Percentiles rank a stretch among this genome's conserved stretches.
These are phyloP conservation scores for Macrobrachium rosenbergii DNA, from an alignment of 1,140 invertebrate species.

Conservation along the genomic window DNA sequence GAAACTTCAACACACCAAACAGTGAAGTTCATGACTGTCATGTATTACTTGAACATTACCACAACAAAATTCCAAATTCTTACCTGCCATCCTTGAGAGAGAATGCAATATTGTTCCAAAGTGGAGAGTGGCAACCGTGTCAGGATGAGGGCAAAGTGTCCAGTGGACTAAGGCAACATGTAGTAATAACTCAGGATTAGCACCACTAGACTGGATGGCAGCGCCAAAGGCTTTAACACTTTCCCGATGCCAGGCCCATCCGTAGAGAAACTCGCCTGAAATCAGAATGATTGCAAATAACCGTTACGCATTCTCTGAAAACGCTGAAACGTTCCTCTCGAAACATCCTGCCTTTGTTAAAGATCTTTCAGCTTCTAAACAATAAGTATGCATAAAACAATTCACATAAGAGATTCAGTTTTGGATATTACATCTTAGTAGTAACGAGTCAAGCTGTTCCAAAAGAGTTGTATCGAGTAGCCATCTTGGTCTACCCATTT, in stretches of 20 bases:
- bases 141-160: slow-evolving; percentile 2
- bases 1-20: no score
- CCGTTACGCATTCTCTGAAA: no score
- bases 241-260: slow-evolving; percentile 51
- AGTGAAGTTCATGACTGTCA: no score
- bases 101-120: slow-evolving; percentile 41
- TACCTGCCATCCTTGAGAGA: slow-evolving; percentile 49
- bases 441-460: no score
- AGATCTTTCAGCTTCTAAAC: no score
- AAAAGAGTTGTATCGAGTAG: not conserved
- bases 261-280: slow-evolving; percentile 48
- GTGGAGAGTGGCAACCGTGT: slow-evolving; percentile 42
- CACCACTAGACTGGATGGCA: slow-evolving; percentile 25
- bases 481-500: no score
- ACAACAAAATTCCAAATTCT: not conserved
- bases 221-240: slow-evolving; percentile 39
- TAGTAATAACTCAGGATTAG: slow-evolving; percentile 29
- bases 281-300: not conserved
- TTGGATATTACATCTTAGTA: no score
- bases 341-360: no score
- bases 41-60: no score
- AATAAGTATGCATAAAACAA: no score
- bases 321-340: no score
- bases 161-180: slow-evolving; percentile 47
- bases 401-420: no score